Conservation (phyloP, 2,888 invertebrate species). For the Teleiodes luculella region DNA sequence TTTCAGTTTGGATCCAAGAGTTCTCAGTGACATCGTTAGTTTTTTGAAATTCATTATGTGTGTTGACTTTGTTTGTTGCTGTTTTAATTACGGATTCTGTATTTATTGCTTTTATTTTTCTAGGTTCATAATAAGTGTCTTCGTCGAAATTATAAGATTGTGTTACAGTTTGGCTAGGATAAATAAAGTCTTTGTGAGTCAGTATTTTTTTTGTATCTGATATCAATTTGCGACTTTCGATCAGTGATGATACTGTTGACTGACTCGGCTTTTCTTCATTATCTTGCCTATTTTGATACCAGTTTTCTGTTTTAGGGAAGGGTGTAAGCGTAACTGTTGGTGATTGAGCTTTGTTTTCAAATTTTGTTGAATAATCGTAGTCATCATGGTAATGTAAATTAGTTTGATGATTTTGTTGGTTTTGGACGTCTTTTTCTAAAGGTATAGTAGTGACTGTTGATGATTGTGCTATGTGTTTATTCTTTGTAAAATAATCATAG, state of each 20-base stretch:
- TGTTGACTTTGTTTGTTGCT: slow-evolving; percentile 22
- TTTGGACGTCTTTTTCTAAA: no score
- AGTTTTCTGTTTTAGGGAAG: slow-evolving; percentile 8
- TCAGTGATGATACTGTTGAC: slow-evolving; percentile 3
- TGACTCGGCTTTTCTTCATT: background rate
- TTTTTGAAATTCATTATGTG: slow-evolving; percentile 24
- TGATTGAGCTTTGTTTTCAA: slow-evolving; percentile 20
- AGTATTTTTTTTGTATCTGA: slow-evolving; percentile 38
- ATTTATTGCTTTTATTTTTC: slow-evolving; percentile 32
- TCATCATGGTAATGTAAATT: background rate
- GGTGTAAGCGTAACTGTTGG: slow-evolving; percentile 9
- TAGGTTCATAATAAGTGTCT: slow-evolving; percentile 42
- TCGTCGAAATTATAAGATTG: slow-evolving; percentile 56
- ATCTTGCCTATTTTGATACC: slow-evolving; percentile 16
- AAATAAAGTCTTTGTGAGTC: slow-evolving; percentile 46
- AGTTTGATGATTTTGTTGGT: background rate
- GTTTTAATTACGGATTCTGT: slow-evolving; percentile 22
- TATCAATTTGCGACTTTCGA: slow-evolving; percentile 15
- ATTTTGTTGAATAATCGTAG: slow-evolving; percentile 17
- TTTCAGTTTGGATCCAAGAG: slow-evolving; percentile 28
- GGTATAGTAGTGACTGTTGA: slow-evolving; percentile 8
- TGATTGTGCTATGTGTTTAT: slow-evolving; percentile 20
- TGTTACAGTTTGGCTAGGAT: slow-evolving; percentile 49
- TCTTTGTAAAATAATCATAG: slow-evolving; percentile 17
- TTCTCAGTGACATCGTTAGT: slow-evolving; percentile 26